A percentile compares a stretch with the other conserved stretches of the same genome.
Evolutionary conservation across 1,140 invertebrate genomes (phyloP).

Genomic region (Phymorhynchus buccinoides): DNA sequence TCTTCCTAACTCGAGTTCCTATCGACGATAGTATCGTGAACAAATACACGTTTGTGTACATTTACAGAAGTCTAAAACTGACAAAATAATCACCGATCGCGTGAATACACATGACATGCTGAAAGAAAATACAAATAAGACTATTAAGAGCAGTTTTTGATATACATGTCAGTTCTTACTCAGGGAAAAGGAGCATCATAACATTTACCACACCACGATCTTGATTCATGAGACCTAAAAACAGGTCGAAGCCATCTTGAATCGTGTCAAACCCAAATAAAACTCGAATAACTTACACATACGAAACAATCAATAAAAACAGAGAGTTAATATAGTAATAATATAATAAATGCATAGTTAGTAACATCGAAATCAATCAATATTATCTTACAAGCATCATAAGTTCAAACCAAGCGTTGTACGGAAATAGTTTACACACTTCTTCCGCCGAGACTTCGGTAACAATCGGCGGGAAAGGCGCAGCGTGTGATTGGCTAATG

Average conservation of each 20-base stretch:
- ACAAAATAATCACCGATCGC: too few relatives aligned
- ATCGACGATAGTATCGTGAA: too few relatives aligned
- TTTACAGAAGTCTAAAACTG: too few relatives aligned
- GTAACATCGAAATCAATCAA: background rate
- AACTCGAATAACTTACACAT: background rate
- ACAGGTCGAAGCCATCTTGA: conserved; percentile 26
- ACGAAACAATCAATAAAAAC: background rate
- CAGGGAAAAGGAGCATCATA: background rate
- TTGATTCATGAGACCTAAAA: background rate
- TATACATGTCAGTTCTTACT: too few relatives aligned
- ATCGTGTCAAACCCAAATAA: conserved; percentile 21
- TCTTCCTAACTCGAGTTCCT: too few relatives aligned
- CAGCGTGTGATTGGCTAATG: conserved; percentile 32
- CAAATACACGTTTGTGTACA: too few relatives aligned
- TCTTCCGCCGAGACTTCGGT: conserved; percentile 39
- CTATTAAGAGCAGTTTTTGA: too few relatives aligned
- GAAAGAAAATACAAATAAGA: too few relatives aligned
- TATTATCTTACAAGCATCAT: conserved; percentile 33
- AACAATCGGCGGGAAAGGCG: conserved; percentile 33
- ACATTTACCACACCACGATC: background rate
- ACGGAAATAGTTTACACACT: conserved; percentile 35
- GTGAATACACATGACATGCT: too few relatives aligned
- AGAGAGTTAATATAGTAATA: background rate
- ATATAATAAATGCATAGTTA: background rate
- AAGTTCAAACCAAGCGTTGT: conserved; percentile 10